Base-by-base conservation (phyloP, 2,113 vertebrate genomes). In the Heterocephalus glaber region DNA sequence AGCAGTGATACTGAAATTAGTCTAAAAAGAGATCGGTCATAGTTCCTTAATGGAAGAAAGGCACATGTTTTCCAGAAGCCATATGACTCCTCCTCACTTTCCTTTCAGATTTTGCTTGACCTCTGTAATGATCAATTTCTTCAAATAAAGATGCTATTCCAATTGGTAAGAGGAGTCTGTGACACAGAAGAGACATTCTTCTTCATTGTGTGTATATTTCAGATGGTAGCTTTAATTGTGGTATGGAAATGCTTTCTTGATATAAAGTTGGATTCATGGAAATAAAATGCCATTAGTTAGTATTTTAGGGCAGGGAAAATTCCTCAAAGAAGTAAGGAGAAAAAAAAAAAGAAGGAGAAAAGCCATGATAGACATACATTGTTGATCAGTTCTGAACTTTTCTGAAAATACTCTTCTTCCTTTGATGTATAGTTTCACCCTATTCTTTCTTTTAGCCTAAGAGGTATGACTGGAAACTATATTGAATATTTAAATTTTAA, bases 301-400 rank as follows among this genome's bases (percentile, higher is more conserved):
- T 33, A 61, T 74, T 24, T 1, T 8, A 47, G n/a, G n/a, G 22
- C 24, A 58, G 44, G 68, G n/a, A 44, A 47, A 86, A 0, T 30
- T 95, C 22, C 9, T 33, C 35, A 63, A 61, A 81, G 63, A 61
- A 54, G 20, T 52, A 16, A 84, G 24, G 47, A 79, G 8, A 41
- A 54, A 66, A 28, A n/a, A n/a, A n/a, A n/a, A n/a, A n/a, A n/a
- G n/a, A 16, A 84, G 24, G 47, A 79, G 8, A 41, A 54, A 66
- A 28, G n/a, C 4, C 17, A n/a, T 47, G 0, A 20, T 41, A 1
- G 1, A 4, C 22, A 19, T 4, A 20, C n/a, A 2, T 87, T 74
- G 61, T 54, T 12, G 3, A 2, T 33, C 38, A n/a, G 12, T 72
- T 88, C 33, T 16, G 28, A 12, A 17, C 52, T 22, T 80, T 80